A percentile compares a stretch with the other conserved stretches of the same genome.
Conservation (phyloP, 2,113 vertebrate genomes). For the Chaenogobius annularis region DNA sequence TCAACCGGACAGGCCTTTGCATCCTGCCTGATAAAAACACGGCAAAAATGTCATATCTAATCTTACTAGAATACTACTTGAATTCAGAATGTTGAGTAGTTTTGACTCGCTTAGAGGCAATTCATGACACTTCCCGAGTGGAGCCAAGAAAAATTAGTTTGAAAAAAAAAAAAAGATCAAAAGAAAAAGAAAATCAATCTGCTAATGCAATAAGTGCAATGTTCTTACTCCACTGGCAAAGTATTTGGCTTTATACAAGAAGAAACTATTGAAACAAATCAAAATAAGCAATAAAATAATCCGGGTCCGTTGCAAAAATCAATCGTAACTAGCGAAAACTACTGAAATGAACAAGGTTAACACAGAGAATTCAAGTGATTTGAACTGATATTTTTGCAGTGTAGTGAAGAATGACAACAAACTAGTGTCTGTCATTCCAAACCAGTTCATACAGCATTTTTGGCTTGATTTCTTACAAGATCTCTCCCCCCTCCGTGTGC, state of each 20-base stretch:
- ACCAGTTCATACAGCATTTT: constrained; percentile 47
- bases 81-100: neutral
- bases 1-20: neutral
- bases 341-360: neutral
- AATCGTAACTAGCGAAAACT: neutral
- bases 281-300: neutral
- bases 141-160: no score
- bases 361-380: neutral
- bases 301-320: neutral
- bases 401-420: constrained; percentile 45
- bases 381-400: neutral
- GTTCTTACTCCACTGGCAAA: neutral
- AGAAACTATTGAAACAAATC: no score
- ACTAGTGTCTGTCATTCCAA: constrained; percentile 58
- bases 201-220: no score
- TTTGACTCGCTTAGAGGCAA: neutral
- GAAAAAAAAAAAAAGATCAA: no score
- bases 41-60: neutral
- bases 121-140: neutral
- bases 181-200: no score
- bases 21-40: constrained; percentile 42
- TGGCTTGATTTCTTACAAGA: constrained; percentile 50
- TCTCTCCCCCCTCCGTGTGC: constrained; percentile 20
- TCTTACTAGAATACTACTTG: neutral
- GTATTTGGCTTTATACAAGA: no score